These are phyloP conservation scores for Bos javanicus DNA, from an alignment of 2,113 vertebrate species.

Conservation along the genomic window DNA sequence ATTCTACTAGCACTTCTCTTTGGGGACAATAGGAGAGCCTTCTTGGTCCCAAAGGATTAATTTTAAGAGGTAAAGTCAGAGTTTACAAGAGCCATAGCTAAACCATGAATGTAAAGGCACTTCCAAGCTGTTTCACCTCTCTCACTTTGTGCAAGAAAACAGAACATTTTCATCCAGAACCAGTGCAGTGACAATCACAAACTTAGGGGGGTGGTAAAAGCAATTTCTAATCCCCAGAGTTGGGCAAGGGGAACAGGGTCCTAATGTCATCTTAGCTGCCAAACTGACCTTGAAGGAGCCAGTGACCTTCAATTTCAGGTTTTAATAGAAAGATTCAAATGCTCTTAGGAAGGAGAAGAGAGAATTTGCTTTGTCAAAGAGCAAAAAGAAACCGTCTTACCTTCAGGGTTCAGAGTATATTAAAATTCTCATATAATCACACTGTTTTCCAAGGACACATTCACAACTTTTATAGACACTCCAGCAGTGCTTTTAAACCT, in stretches of 20 bases:
- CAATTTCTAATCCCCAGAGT: background rate
- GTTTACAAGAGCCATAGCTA: background rate
- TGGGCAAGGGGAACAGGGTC: background rate
- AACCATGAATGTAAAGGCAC: background rate
- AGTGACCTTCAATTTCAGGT: background rate
- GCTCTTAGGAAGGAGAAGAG: background rate
- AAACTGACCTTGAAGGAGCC: background rate
- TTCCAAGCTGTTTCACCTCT: background rate
- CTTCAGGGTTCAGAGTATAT: background rate
- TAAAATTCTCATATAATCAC: constrained; percentile 25
- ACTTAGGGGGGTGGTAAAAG: background rate
- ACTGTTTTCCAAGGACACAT: background rate
- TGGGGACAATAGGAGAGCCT: background rate
- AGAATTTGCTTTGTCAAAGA: background rate
- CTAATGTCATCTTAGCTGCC: background rate
- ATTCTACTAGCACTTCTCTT: background rate
- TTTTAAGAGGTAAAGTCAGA: background rate
- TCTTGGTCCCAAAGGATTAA: background rate
- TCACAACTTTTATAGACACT: background rate
- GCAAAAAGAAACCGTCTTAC: background rate
- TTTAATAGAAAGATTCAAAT: background rate
- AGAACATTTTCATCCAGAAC: background rate
- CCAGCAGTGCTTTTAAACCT: background rate
- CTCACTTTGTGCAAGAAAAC: background rate
- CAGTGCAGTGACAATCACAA: background rate